phyloP scores from a whole-genome alignment of 2,888 invertebrate species.

The Notodonta dromedarius region DNA sequence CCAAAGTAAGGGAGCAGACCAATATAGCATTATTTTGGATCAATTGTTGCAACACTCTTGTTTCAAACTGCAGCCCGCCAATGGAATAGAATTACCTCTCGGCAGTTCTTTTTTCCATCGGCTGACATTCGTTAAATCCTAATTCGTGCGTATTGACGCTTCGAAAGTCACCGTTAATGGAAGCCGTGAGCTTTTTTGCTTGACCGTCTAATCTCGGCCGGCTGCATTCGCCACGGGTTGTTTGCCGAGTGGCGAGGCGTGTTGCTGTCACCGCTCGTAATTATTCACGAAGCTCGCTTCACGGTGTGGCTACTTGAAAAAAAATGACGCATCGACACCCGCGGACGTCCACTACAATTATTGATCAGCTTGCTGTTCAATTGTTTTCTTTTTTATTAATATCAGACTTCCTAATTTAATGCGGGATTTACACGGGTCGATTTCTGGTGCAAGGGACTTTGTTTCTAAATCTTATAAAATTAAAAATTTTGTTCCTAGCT shows the following conservation, averaged over 20 bases:
- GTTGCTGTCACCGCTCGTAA: slow-evolving; percentile 77
- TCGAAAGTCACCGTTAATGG: slow-evolving; percentile 78
- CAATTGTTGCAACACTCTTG: no score
- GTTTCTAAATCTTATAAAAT: no score
- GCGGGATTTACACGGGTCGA: no score
- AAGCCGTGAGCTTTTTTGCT: slow-evolving; percentile 75
- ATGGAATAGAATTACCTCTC: not conserved
- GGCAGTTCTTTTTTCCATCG: slow-evolving; percentile 40
- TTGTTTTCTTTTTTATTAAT: slow-evolving; percentile 3
- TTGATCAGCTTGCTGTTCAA: slow-evolving; percentile 21
- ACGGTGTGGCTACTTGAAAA: slow-evolving; percentile 58
- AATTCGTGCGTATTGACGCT: slow-evolving; percentile 81
- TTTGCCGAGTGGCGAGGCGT: slow-evolving; percentile 71
- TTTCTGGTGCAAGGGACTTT: no score
- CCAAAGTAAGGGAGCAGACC: no score
- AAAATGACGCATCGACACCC: slow-evolving; percentile 49
- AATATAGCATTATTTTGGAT: no score
- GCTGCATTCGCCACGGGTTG: slow-evolving; percentile 74
- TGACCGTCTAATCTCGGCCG: slow-evolving; percentile 70
- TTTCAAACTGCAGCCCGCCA: no score
- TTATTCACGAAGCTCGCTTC: slow-evolving; percentile 74
- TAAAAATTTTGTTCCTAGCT: no score
- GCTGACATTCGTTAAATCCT: slow-evolving; percentile 65
- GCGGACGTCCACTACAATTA: slow-evolving; percentile 36
- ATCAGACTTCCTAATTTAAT: no score